phyloP scores from a whole-genome alignment of 2,797 vertebrate genomes.

The Gila robusta region DNA sequence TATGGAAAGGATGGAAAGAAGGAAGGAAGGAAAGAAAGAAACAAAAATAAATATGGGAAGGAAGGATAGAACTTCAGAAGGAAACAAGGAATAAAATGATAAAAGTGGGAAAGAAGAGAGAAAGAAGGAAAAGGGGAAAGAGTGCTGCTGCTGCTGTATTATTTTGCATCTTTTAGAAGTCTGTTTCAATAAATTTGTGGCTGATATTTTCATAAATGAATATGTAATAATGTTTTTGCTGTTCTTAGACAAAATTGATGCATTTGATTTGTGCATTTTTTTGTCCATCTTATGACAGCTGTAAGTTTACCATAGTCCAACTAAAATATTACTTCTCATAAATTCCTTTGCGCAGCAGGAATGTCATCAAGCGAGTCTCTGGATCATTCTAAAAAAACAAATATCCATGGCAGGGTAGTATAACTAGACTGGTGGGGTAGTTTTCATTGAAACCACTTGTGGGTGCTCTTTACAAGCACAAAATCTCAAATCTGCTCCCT shows the following conservation, averaged over 20 bases:
- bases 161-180: background rate
- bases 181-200: background rate
- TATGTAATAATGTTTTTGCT: background rate
- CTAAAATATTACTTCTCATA: background rate
- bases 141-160: background rate
- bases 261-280: background rate
- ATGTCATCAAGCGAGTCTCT: background rate
- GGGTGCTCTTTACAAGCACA: conserved; percentile 69
- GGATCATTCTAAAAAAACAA: background rate
- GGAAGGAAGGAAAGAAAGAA: background rate
- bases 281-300: background rate
- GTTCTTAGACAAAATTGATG: background rate
- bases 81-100: background rate
- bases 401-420: background rate
- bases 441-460: conserved; percentile 69
- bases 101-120: background rate
- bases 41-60: background rate
- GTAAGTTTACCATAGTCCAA: background rate
- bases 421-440: conserved; percentile 14
- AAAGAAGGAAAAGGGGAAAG: background rate
- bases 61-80: background rate
- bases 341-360: background rate
- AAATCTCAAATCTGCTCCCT: conserved; percentile 23
- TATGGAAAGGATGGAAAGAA: background rate
- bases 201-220: background rate